Conservation (phyloP, 2,888 invertebrate species). For the Dryobotodes eremita region DNA sequence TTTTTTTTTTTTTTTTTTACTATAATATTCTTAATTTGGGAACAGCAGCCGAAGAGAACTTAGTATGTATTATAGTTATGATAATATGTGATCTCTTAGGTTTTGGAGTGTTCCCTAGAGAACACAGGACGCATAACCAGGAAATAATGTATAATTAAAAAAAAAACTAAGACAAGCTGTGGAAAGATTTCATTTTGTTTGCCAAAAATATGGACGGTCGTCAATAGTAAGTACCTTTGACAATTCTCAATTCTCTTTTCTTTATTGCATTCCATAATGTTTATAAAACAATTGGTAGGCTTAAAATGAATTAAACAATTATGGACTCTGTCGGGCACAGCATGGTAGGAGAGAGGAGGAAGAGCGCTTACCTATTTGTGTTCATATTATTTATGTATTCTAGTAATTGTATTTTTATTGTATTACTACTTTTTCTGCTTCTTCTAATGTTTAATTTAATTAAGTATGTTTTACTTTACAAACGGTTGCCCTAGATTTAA, state of each 20-base stretch:
- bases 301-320: not conserved
- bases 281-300: not conserved
- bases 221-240: no score
- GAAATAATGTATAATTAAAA: not conserved
- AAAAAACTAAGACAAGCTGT: not conserved
- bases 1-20: no score
- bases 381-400: no score
- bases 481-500: no score
- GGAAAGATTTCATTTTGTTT: not conserved
- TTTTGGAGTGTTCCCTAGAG: not conserved
- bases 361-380: not conserved
- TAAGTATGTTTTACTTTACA: no score
- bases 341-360: not conserved
- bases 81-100: not conserved
- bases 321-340: not conserved
- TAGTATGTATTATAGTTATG: not conserved
- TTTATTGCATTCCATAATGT: not conserved
- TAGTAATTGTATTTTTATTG: no score
- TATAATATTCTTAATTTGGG: no score
- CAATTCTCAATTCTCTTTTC: not conserved
- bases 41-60: not conserved
- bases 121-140: not conserved
- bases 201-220: not conserved
- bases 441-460: no score
- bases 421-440: no score